Base-by-base conservation (phyloP, 2,797 vertebrate species). In the Typhlichthys subterraneus region DNA sequence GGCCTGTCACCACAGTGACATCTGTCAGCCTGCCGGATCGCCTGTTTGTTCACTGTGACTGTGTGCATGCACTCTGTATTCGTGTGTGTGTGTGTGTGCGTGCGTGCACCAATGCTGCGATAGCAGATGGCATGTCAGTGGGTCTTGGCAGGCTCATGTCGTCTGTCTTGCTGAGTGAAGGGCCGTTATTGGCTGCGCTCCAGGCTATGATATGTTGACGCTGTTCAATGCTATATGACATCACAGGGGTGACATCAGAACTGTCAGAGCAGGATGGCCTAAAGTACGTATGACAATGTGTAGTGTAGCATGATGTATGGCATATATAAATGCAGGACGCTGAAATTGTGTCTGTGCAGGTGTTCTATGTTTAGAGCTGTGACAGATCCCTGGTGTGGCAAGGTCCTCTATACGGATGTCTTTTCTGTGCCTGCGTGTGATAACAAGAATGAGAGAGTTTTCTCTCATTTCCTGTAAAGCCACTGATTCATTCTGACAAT, bases 61-160 rank as follows among this genome's bases (percentile, higher is more conserved):
- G 56, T 63, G 45, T 61, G 56, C 66, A 49, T 50, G 58, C 15
- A 15, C 59, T 70, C 67, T 68, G 45, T 33, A 13, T 38, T 38
- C 15, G 23, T 29, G 23, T 55, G 42, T 46, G 49, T 23, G 23
- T 29, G 23, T 4, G 17, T 77, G 64, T 75, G 79, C 80, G 56
- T 79, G 65, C 45, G 67, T 38, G 71, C 74, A 49, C 31, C 61
- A 71, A 61, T 68, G 59, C 85, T 78, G 83, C 56, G 73, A 69
- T 77, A 77, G 75, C 86, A 91, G 88, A 89, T 91, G 86, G 89
- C 69, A 59, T 75, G 79, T 84, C 72, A 73, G 76, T 79, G 69
- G 82, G 81, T 59, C 79, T 83, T 76, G 82, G 84, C 69, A 80
- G 85, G 81, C 42, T 81, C 74, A 9, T 75, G 79, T 87, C 86